Conservation (phyloP, 2,113 vertebrate genomes). For the Alaudala cheleensis region DNA sequence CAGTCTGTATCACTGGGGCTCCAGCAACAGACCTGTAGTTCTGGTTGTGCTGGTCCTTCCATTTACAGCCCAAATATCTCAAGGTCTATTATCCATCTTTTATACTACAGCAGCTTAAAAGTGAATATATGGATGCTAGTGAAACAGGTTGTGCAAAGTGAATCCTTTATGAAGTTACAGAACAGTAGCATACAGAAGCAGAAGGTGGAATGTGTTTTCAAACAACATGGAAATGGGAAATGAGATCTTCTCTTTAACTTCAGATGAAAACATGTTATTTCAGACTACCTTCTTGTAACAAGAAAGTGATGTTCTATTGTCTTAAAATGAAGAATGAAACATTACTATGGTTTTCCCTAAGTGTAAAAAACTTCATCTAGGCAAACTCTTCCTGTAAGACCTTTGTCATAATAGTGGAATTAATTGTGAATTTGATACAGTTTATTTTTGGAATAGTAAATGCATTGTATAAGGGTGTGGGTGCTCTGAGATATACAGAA, state of each 20-base stretch:
- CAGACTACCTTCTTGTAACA: neutral
- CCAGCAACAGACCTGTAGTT: neutral
- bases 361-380: neutral
- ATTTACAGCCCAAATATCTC: neutral
- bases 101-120: neutral
- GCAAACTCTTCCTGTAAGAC: neutral
- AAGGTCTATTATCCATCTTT: neutral
- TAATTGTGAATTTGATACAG: neutral
- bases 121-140: neutral
- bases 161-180: neutral
- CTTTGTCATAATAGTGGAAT: neutral
- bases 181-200: neutral
- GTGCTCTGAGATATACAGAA: neutral
- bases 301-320: neutral
- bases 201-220: neutral
- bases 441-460: neutral
- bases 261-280: neutral
- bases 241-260: neutral
- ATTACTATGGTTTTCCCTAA: neutral
- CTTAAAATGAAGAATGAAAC: neutral
- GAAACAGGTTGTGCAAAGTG: neutral
- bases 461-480: neutral
- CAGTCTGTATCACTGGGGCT: neutral
- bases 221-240: neutral
- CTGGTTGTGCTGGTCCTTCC: neutral